A percentile compares a stretch with the other conserved stretches of the same genome.
These are phyloP conservation scores for Centroberyx gerrardi DNA, from an alignment of 2,797 vertebrate species.

Conservation along the genomic window DNA sequence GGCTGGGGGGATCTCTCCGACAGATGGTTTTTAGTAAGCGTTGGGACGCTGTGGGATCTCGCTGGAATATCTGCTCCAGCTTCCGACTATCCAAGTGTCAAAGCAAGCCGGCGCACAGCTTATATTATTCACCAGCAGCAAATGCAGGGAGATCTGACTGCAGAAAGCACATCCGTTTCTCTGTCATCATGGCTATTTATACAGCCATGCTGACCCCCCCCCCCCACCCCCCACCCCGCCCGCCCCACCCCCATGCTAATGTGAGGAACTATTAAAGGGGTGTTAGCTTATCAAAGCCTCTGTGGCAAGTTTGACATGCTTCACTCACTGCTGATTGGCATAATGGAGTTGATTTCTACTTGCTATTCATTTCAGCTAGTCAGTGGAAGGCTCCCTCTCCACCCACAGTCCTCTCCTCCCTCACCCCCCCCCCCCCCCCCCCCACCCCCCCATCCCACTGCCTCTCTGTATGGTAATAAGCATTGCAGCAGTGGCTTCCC, in stretches of 20 bases:
- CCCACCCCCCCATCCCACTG: background rate
- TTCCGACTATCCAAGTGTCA: background rate
- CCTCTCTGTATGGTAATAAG: slow-evolving; percentile 71
- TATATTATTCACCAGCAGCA: slow-evolving; percentile 11
- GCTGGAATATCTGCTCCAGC: slow-evolving; percentile 17
- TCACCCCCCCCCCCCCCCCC: slow-evolving; percentile 9
- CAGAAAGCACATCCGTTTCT: slow-evolving; percentile 22
- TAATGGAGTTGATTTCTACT: slow-evolving; percentile 70
- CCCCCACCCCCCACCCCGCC: background rate
- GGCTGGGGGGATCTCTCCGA: background rate
- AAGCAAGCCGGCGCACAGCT: background rate
- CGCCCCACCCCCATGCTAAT: background rate
- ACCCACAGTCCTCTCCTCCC: slow-evolving; percentile 55
- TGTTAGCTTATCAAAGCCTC: slow-evolving; percentile 48
- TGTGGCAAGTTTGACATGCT: slow-evolving; percentile 29
- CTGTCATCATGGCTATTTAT: slow-evolving; percentile 17
- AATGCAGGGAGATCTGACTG: slow-evolving; percentile 7
- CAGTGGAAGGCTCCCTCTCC: slow-evolving; percentile 65
- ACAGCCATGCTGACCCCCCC: slow-evolving; percentile 1
- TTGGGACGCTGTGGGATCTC: slow-evolving; percentile 5
- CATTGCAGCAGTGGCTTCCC: slow-evolving; percentile 72
- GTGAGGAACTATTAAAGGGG: slow-evolving; percentile 27
- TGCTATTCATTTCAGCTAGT: slow-evolving; percentile 67
- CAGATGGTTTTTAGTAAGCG: slow-evolving; percentile 18
- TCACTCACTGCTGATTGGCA: slow-evolving; percentile 60